These are phyloP conservation scores for Drosophila pseudotalamancana DNA, from an alignment of 2,888 invertebrate species.

Conservation along the genomic window DNA sequence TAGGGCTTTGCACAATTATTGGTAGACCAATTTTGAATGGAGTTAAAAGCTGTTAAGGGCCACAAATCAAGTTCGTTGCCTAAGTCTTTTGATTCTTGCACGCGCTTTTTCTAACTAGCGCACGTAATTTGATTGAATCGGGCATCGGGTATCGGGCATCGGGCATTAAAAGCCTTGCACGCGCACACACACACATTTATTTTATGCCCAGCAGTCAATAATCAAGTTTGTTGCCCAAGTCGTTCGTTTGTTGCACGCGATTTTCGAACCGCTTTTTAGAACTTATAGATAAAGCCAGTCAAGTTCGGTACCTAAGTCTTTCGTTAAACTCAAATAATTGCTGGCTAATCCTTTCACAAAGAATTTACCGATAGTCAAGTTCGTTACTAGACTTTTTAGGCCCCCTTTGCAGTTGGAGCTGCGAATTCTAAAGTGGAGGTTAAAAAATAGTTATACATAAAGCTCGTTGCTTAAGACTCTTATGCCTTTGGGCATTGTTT, in stretches of 20 bases:
- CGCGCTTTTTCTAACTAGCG: neutral
- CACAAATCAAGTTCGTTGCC: slow-evolving; percentile 49
- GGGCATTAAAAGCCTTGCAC: too few relatives aligned
- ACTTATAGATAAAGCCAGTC: neutral
- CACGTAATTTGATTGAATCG: too few relatives aligned
- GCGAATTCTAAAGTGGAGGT: neutral
- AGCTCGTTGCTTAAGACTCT: too few relatives aligned
- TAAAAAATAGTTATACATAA: neutral
- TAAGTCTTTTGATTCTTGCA: slow-evolving; percentile 54
- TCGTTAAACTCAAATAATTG: neutral
- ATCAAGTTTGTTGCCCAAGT: slow-evolving; percentile 39
- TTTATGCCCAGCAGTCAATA: too few relatives aligned
- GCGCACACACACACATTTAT: too few relatives aligned
- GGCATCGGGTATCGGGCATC: too few relatives aligned
- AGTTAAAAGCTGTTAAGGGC: slow-evolving; percentile 22
- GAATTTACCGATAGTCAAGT: neutral
- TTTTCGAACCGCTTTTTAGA: neutral
- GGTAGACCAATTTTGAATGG: slow-evolving; percentile 53
- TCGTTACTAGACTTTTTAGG: slow-evolving; percentile 2
- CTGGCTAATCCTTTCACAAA: neutral
- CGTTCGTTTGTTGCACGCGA: slow-evolving; percentile 45
- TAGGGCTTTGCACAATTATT: slow-evolving; percentile 44
- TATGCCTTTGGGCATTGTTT: too few relatives aligned
- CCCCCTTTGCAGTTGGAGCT: too few relatives aligned
- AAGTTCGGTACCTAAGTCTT: slow-evolving; percentile 19